Evolutionary conservation across 1,140 invertebrate genomes (phyloP), one percentile per base, ranked within the genome.

Genomic region (Gryllus bimaculatus): DNA sequence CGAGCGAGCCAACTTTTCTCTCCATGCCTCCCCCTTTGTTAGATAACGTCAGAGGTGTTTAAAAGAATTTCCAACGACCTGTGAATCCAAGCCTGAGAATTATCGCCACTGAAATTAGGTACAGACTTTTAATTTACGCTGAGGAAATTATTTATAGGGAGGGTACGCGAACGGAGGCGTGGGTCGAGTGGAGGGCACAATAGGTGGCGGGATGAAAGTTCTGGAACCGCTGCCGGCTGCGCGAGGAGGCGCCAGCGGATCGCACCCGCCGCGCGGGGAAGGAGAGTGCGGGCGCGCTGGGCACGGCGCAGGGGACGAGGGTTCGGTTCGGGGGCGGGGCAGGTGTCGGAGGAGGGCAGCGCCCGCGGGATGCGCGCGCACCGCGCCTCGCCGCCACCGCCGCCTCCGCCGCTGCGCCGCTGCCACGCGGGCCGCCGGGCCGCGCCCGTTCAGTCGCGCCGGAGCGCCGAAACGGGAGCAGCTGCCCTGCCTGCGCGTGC

Each of bases 111-210:
- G 54, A 66, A 66, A 66, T 66, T 66, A 66, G 54, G 54, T 66
- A 66, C 54, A 66, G 54, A 66, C 54, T 66, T 66, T 66, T 66
- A 66, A 66, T 66, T 66, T 66, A 66, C 54, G 54, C 54, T 10
- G 54, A 66, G 54, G 54, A 66, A 66, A 66, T 66, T 66, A 66
- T 66, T 66, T 66, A 66, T 66, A 66, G 54, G 54, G 54, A 66
- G 10, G 54, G 54, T 66, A 66, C 54, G 54, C 54, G 54, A 13
- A 66, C 54, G 10, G 54, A 13, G 54, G 54, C 18, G 54, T 66
- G 54, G 54, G 54, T 66, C 54, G 54, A 66, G 54, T 66, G 54
- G 54, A 18, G 18, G 18, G 54, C 54, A 66, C 54, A 66, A 66
- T 66, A 66, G 54, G 54, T 66, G 54, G 10, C 54, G 54, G 54